Evolutionary conservation across 2,797 vertebrate genomes (phyloP), one percentile per base, ranked within the genome.

Genomic region (Peromyscus nudipes): DNA sequence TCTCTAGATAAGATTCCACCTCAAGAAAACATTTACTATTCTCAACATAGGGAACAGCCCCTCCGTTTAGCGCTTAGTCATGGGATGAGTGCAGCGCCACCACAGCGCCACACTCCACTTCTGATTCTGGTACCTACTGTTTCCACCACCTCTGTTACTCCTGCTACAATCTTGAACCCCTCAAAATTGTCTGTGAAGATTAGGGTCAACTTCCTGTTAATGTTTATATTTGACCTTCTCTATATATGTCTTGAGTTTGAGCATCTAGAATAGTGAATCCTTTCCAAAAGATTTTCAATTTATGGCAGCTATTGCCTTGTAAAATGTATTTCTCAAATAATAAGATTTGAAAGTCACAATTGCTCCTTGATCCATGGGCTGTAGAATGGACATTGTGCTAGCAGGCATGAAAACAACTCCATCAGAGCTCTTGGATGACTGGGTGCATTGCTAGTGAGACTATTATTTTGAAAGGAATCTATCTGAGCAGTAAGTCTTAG

Each of bases 11-110:
- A 46, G 25, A 49, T 76, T 85, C 62, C 37, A 67, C 57, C 57
- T 76, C 80, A 46, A 81, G n/a, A 65, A 67, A n/a, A 8, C 6
- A 7, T 31, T 84, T 37, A 17, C 31, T 62, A 23, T 83, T 55
- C 46, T 77, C 43, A 7, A 14, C 34, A 40, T 46, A 2, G 19
- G 25, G 31, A 62, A 7, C 64, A 81, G 6, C 34, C 62, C 31
- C n/a, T 82, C 46, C 7, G 2, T 11, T 65, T 55, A 52, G 23
- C 75, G n/a, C 37, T 46, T 64, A 82, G 12, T 84, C 60, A 13
- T 6, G 12, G 40, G 3, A 43, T 40, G 8, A 62, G 37, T 34
- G 0, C 2, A 0, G 1, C 8, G 49, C 67, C 8, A 13, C 27
- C 29, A 31, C 31, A 25, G 16, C 31, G 79, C 82, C 11, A 21